Evolutionary conservation across 2,797 vertebrate genomes (phyloP).

Genomic region (Discoglossus pictus): DNA sequence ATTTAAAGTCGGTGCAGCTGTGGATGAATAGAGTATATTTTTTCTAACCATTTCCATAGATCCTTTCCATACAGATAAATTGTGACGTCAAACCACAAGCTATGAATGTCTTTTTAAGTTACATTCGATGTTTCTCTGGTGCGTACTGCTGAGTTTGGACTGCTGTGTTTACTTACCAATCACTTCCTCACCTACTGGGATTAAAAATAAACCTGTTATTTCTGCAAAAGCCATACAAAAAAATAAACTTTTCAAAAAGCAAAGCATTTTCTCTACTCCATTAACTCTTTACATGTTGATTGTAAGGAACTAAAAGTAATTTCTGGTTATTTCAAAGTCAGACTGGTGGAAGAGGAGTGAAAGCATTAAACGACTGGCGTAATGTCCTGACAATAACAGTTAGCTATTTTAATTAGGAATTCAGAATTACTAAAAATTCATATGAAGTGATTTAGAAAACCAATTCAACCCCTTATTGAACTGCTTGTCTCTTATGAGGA

Average conservation of each 20-base stretch:
- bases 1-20: slow-evolving; percentile 16
- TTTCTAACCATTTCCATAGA: slow-evolving; percentile 28
- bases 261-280: too few relatives aligned
- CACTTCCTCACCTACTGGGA: slow-evolving; percentile 29
- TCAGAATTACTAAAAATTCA: too few relatives aligned
- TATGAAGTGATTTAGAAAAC: too few relatives aligned
- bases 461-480: too few relatives aligned
- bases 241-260: not conserved
- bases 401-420: too few relatives aligned
- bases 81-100: slow-evolving; percentile 37
- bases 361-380: too few relatives aligned
- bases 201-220: slow-evolving; percentile 43
- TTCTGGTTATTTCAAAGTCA: slow-evolving; percentile 17
- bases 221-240: slow-evolving; percentile 11
- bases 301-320: too few relatives aligned
- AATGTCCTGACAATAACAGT: too few relatives aligned
- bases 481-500: too few relatives aligned
- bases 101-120: slow-evolving; percentile 30
- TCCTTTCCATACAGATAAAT: slow-evolving; percentile 24
- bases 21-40: slow-evolving; percentile 21
- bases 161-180: slow-evolving; percentile 23
- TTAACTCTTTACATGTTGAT: too few relatives aligned
- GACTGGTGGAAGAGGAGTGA: slow-evolving; percentile 1
- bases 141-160: slow-evolving; percentile 40
- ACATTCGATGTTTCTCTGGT: not conserved